phyloP scores from a whole-genome alignment of 2,797 vertebrate genomes.

The Threskiornis aethiopicus region DNA sequence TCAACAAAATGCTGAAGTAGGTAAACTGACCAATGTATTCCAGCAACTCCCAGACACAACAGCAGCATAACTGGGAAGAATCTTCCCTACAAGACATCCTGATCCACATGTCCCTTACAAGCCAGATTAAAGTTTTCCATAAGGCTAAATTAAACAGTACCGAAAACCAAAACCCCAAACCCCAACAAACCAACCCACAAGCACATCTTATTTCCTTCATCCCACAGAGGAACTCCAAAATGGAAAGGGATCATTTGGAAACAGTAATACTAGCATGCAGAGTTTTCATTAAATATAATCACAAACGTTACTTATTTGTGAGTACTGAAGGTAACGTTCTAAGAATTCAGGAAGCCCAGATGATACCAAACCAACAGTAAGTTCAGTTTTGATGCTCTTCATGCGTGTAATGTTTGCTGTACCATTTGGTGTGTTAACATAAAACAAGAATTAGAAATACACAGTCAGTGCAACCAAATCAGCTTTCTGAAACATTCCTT shows the following conservation, averaged over 20 bases:
- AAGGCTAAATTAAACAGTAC: neutral
- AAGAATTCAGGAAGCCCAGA: neutral
- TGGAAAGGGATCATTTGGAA: neutral
- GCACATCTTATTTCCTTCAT: neutral
- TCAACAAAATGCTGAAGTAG: neutral
- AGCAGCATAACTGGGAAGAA: neutral
- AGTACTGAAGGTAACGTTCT: neutral
- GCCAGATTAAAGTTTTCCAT: neutral
- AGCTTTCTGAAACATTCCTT: neutral
- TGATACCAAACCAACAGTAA: neutral
- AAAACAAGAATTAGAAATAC: slow-evolving; percentile 25
- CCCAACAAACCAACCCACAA: neutral
- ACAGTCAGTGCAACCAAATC: neutral
- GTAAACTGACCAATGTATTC: neutral
- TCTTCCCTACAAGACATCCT: neutral
- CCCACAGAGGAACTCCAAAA: neutral
- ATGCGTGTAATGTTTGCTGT: neutral
- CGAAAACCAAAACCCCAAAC: neutral
- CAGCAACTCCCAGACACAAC: neutral
- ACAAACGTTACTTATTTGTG: neutral
- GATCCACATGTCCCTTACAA: neutral
- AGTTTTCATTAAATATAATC: neutral
- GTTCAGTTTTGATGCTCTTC: neutral
- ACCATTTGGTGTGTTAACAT: slow-evolving; percentile 6
- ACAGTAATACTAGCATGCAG: neutral